Conservation (phyloP, 2,797 vertebrate species). For the Periparus ater region DNA sequence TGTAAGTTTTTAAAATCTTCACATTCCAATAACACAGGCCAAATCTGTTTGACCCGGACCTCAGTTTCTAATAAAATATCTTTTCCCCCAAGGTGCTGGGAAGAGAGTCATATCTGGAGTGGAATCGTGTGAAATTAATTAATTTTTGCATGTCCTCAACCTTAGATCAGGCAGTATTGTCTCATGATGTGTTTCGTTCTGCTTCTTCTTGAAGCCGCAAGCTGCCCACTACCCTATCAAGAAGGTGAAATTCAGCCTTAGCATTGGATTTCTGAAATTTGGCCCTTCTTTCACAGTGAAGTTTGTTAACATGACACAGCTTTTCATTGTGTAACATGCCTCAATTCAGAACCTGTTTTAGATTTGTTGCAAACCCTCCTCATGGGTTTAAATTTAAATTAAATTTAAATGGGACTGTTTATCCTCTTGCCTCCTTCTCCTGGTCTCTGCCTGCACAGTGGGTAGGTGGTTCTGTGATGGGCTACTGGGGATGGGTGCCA, state of each 20-base stretch:
- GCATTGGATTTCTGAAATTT: background rate
- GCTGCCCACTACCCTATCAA: background rate
- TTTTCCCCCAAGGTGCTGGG: background rate
- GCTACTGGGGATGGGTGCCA: background rate
- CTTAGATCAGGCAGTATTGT: background rate
- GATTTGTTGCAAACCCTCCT: background rate
- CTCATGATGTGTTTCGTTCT: background rate
- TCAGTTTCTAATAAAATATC: constrained; percentile 5
- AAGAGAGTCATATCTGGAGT: background rate
- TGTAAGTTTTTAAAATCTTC: background rate
- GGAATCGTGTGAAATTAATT: background rate
- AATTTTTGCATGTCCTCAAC: background rate
- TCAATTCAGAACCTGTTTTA: background rate
- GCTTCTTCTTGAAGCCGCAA: background rate
- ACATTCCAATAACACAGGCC: background rate
- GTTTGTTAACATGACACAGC: background rate
- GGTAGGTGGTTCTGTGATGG: background rate
- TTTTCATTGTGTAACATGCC: background rate
- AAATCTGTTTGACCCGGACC: background rate
- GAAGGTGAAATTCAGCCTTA: background rate
- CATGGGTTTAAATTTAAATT: background rate
- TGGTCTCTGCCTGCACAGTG: background rate
- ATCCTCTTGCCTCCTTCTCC: background rate
- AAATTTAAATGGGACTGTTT: no score
- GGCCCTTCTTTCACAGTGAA: background rate